Conservation (phyloP, 2,113 vertebrate genomes). For the Prionailurus viverrinus region DNA sequence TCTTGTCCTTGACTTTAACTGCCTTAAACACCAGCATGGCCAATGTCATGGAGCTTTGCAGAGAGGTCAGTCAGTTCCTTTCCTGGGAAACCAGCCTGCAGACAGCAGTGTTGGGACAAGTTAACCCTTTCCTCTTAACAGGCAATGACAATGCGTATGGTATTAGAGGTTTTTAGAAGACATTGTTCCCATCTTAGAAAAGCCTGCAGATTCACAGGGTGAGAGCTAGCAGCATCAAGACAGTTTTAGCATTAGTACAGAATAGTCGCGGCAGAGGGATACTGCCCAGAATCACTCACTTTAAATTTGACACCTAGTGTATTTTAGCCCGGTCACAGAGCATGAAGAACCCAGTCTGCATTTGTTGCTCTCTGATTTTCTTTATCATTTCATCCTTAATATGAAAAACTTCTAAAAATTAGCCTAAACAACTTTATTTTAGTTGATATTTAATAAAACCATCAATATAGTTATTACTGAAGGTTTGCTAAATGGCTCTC, state of each 20-base stretch:
- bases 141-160: background rate
- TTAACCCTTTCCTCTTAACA: background rate
- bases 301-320: background rate
- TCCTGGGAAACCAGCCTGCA: background rate
- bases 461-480: background rate
- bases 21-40: background rate
- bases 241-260: background rate
- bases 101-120: background rate
- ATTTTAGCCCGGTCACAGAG: background rate
- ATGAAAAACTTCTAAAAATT: conserved; percentile 21
- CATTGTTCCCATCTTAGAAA: background rate
- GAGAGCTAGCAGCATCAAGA: background rate
- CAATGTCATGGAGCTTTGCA: background rate
- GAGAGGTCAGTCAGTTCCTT: background rate
- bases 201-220: background rate
- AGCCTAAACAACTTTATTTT: background rate
- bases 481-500: background rate
- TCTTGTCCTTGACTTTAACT: background rate
- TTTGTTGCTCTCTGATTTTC: background rate
- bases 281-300: background rate
- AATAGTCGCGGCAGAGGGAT: background rate
- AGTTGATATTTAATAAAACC: background rate
- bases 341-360: background rate
- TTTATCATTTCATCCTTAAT: background rate
- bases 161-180: background rate